A percentile compares a stretch with the other conserved stretches of the same genome.
These are phyloP conservation scores for Drosophila pullipes DNA, from an alignment of 2,888 invertebrate genomes.

Conservation along the genomic window DNA sequence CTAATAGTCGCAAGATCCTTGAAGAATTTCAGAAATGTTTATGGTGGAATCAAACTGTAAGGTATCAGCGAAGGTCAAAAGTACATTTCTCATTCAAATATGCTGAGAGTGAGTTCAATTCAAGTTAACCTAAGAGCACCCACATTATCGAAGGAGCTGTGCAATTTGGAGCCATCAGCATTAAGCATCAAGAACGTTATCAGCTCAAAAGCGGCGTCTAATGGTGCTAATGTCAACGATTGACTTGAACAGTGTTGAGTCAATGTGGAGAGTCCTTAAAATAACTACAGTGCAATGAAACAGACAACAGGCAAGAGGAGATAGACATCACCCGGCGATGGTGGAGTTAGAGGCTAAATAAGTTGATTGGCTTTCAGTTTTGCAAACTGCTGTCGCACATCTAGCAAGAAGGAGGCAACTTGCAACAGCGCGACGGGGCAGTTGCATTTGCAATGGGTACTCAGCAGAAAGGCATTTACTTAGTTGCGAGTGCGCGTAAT, in stretches of 20 bases:
- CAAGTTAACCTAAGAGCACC: not conserved
- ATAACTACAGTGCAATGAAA: conserved; percentile 38
- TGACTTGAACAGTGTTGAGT: conserved; percentile 17
- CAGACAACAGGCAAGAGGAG: not conserved
- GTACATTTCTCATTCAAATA: not conserved
- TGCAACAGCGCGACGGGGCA: conserved; percentile 23
- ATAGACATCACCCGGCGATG: conserved; percentile 1
- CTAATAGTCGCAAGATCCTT: not conserved
- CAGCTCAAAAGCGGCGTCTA: conserved; percentile 42
- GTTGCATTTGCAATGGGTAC: conserved; percentile 32
- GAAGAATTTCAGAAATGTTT: not conserved
- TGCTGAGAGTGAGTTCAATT: too few relatives aligned
- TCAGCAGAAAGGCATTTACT: conserved; percentile 37
- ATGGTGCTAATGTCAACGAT: conserved; percentile 33
- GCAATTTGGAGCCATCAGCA: conserved; percentile 57
- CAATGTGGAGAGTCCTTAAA: conserved; percentile 32
- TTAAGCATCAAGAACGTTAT: conserved; percentile 58
- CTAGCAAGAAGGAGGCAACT: not conserved
- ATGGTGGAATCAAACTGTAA: not conserved
- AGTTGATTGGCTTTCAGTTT: conserved; percentile 75
- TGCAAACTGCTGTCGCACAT: conserved; percentile 38
- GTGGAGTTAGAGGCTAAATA: conserved; percentile 28
- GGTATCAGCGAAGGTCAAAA: not conserved
- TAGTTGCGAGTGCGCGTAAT: conserved; percentile 53
- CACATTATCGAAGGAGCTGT: not conserved